These are phyloP conservation scores for Acrocyrtus sp. DNA, from an alignment of 2,888 invertebrate species.

Conservation along the genomic window DNA sequence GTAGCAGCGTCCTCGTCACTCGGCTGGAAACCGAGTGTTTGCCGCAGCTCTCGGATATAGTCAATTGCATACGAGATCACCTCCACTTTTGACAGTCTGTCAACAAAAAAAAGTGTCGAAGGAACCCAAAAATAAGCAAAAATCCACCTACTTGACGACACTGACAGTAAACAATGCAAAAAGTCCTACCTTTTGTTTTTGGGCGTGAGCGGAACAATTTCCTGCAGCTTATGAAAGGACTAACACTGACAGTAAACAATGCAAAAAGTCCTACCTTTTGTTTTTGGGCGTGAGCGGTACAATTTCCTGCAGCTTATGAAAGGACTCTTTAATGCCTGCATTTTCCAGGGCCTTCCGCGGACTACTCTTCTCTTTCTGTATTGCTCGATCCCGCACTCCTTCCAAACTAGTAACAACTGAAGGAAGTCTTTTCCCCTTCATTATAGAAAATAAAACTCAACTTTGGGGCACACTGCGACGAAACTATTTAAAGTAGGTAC, in stretches of 20 bases:
- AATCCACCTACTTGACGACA: neutral
- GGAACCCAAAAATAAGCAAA: neutral
- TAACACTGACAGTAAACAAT: neutral
- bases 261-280: slow-evolving; percentile 4
- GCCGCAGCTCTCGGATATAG: slow-evolving; percentile 11
- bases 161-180: too few species aligned
- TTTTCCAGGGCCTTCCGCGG: too few species aligned
- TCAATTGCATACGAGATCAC: slow-evolving; percentile 16
- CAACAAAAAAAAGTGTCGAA: neutral
- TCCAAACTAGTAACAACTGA: too few species aligned
- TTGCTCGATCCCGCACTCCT: too few species aligned
- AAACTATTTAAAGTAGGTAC: too few species aligned
- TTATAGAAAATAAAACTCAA: too few species aligned
- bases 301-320: neutral
- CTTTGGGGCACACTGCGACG: too few species aligned
- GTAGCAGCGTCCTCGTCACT: too few species aligned
- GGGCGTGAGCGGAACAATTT: slow-evolving; percentile 4
- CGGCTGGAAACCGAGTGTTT: slow-evolving; percentile 6
- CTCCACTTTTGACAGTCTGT: slow-evolving; percentile 5
- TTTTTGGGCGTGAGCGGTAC: slow-evolving; percentile 18
- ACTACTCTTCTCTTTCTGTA: too few species aligned
- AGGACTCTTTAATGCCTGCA: neutral
- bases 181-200: slow-evolving; percentile 2
- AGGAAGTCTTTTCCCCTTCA: too few species aligned
- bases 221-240: neutral